phyloP scores from a whole-genome alignment of 2,113 vertebrate genomes.

The Geococcyx californianus region DNA sequence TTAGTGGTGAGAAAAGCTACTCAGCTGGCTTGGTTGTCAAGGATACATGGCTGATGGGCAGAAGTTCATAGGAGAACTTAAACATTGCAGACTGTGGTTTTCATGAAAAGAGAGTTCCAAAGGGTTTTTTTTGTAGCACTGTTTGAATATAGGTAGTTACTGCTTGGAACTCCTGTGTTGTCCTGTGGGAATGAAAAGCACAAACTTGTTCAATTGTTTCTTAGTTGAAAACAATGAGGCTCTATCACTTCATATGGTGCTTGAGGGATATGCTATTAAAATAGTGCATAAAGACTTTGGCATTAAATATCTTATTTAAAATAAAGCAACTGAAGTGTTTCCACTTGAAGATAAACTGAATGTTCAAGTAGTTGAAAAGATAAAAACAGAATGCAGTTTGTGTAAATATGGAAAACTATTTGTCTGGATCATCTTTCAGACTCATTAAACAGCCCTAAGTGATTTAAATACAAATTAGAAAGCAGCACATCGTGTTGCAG shows the following conservation, averaged over 20 bases:
- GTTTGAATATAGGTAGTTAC: neutral
- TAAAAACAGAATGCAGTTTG: slow-evolving; percentile 7
- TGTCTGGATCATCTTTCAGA: slow-evolving; percentile 52
- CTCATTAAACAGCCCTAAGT: slow-evolving; percentile 28
- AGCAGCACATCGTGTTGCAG: slow-evolving; percentile 40
- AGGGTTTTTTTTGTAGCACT: neutral
- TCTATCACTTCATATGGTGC: neutral
- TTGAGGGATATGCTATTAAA: neutral
- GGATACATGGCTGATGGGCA: neutral
- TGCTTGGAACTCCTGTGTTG: neutral
- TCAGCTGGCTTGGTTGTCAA: neutral
- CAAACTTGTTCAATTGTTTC: neutral
- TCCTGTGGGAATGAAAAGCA: neutral
- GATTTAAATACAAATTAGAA: slow-evolving; percentile 51
- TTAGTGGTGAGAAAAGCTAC: neutral
- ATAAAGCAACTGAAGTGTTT: slow-evolving; percentile 1
- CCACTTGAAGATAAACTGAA: neutral
- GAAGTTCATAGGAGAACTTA: neutral
- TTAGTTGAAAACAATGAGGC: neutral
- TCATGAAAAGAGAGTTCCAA: neutral
- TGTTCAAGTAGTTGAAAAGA: slow-evolving; percentile 16
- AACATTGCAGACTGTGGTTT: neutral
- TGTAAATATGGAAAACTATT: slow-evolving; percentile 21
- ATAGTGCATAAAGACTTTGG: neutral
- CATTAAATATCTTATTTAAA: neutral